A percentile compares a stretch with the other conserved stretches of the same genome.
phyloP scores from a whole-genome alignment of 92 coral and sea anemone species.

The Muricea muricata region DNA sequence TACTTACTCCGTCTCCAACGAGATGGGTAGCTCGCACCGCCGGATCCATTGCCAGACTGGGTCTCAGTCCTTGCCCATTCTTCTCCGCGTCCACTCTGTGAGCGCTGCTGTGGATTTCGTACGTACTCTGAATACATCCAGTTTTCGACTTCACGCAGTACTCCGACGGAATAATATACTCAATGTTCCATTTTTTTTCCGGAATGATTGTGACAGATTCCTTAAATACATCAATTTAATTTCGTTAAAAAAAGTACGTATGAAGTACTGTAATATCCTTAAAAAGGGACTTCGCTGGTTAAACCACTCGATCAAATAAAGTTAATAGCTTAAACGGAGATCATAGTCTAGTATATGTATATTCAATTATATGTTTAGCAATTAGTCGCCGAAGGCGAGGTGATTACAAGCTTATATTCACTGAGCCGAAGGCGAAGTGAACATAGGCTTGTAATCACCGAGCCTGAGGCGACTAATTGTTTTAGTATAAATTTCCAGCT shows the following conservation, averaged over 20 bases:
- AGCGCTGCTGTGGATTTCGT: constrained; percentile 61
- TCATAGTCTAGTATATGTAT: no score
- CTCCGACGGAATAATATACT: constrained; percentile 74
- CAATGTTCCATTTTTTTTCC: constrained; percentile 68
- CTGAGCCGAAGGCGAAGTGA: no score
- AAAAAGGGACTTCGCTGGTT: no score
- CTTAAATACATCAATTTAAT: constrained; percentile 37
- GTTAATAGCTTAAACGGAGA: no score
- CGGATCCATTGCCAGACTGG: constrained; percentile 62
- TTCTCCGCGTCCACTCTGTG: constrained; percentile 28
- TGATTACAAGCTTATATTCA: no score
- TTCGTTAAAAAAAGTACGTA: not conserved
- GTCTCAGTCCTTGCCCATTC: constrained; percentile 39
- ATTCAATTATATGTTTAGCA: no score
- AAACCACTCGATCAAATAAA: no score
- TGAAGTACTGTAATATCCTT: no score
- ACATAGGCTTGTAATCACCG: no score
- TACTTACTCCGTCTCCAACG: constrained; percentile 74
- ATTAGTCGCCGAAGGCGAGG: no score
- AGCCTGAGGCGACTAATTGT: no score
- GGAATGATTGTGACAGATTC: constrained; percentile 81
- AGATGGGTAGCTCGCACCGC: constrained; percentile 72
- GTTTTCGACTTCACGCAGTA: constrained; percentile 77
- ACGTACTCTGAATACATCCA: constrained; percentile 80
- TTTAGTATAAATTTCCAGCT: no score